phyloP scores from a whole-genome alignment of 2,888 invertebrate species.

The Coleophora deauratella region DNA sequence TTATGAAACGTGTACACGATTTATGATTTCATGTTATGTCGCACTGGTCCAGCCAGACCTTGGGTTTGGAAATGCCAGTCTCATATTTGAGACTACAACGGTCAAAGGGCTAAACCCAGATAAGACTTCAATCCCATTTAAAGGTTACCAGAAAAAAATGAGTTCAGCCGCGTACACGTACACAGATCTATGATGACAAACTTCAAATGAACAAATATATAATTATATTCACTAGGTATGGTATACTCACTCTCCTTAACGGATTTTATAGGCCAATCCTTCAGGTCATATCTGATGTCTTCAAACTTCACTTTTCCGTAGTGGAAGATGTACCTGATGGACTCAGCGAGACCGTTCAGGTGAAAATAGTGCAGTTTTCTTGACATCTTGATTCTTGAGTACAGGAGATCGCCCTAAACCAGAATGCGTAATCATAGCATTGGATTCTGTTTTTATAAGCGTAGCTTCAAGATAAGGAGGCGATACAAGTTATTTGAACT shows the following conservation, averaged over 20 bases:
- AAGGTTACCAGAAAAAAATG: too few relatives aligned
- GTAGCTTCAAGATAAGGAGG: neutral
- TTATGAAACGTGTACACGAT: too few relatives aligned
- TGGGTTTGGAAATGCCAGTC: too few relatives aligned
- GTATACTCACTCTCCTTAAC: slow-evolving; percentile 22
- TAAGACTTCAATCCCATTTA: too few relatives aligned
- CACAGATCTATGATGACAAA: too few relatives aligned
- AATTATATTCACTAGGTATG: too few relatives aligned
- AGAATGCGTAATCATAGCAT: neutral
- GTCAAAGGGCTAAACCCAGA: too few relatives aligned
- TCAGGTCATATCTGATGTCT: slow-evolving; percentile 29
- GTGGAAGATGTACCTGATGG: slow-evolving; percentile 36
- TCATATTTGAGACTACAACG: too few relatives aligned
- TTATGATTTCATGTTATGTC: too few relatives aligned
- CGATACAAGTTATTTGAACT: neutral
- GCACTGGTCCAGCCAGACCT: too few relatives aligned
- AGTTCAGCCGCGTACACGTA: too few relatives aligned
- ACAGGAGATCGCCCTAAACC: neutral
- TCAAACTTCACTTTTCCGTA: slow-evolving; percentile 38
- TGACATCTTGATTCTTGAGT: slow-evolving; percentile 18
- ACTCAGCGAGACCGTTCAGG: slow-evolving; percentile 31
- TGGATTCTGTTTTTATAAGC: slow-evolving; percentile 4
- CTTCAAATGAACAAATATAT: too few relatives aligned
- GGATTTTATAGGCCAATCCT: slow-evolving; percentile 30
- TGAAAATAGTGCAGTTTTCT: slow-evolving; percentile 30